Base-by-base conservation (phyloP, 1,140 invertebrate genomes). In the Heliconius congener region DNA sequence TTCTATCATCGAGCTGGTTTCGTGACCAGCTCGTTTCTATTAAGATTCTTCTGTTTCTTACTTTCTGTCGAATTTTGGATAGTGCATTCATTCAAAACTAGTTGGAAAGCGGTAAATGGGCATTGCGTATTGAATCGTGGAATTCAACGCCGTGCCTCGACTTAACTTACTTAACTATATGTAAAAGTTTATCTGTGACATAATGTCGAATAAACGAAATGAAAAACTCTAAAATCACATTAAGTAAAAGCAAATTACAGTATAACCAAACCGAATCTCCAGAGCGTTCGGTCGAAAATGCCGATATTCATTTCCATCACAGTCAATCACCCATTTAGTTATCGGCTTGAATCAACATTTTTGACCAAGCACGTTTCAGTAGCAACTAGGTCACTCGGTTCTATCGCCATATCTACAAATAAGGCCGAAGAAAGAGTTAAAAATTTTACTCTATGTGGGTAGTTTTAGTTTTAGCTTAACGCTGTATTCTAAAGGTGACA, bases 221-320 rank as follows among this genome's bases (percentile, higher is more conserved):
- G 39, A 42, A 66, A 66, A 66, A 16, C 11, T 27, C 23, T 3
- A 66, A 27, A 27, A 23, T 3, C 19, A 66, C 23, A 66, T 27
- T 27, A 11, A 9, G 2, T n/a, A 3, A 30, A 23, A 4, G 19
- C 23, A 66, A 66, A 66, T 66, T 66, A 30, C 3, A 27, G 23
- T 3, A 4, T 9, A 5, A 27, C 3, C 11, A 66, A 30, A 13
- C 57, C 2, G 18, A 52, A 52, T 5, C 5, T 27, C 57, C 57
- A 8, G 9, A 66, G 57, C 23, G 11, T 30, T 13, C 57, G 57
- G 23, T 23, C 60, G 55, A 75, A 75, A 75, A 75, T 60, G 74
- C 74, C 74, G 37, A 75, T 75, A 75, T 75, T 75, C 55, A 66
- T 75, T 75, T 75, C 74, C 74, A 75, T 75, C 74, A 27, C 74